Evolutionary conservation across 2,888 invertebrate species (phyloP).

Genomic region (Coelogynopora nodosa): DNA sequence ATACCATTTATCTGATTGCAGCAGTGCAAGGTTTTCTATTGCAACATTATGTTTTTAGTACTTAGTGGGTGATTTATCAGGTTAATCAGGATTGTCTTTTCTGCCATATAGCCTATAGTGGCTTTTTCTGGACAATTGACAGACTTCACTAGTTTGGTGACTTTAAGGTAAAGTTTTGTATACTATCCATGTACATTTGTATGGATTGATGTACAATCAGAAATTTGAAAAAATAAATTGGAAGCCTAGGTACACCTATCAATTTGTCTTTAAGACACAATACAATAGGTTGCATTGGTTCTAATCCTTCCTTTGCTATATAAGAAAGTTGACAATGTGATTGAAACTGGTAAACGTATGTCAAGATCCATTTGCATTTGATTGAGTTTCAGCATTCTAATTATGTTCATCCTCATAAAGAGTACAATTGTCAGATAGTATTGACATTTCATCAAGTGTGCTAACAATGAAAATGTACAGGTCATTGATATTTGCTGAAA

Average conservation of each 20-base stretch:
- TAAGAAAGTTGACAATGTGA: constrained; percentile 32
- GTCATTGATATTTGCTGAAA: neutral
- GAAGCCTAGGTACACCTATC: neutral
- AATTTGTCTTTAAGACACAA: neutral
- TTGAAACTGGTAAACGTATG: neutral
- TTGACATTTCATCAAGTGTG: neutral
- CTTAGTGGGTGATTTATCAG: no score
- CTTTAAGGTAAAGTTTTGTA: neutral
- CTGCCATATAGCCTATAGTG: no score
- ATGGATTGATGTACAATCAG: neutral
- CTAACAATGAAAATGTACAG: constrained; percentile 33
- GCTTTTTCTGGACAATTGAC: neutral
- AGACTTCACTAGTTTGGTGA: neutral
- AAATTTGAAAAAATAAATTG: neutral
- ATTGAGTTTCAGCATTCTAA: neutral
- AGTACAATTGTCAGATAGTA: neutral
- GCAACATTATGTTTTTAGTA: no score
- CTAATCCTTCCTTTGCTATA: neutral
- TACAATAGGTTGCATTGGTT: constrained; percentile 13
- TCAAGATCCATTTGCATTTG: neutral
- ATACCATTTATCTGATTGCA: neutral
- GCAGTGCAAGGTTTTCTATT: neutral
- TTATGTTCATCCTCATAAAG: neutral
- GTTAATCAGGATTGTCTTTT: no score
- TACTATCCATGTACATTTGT: neutral